Conservation (phyloP, 2,113 vertebrate species). For the Cisticola juncidis region DNA sequence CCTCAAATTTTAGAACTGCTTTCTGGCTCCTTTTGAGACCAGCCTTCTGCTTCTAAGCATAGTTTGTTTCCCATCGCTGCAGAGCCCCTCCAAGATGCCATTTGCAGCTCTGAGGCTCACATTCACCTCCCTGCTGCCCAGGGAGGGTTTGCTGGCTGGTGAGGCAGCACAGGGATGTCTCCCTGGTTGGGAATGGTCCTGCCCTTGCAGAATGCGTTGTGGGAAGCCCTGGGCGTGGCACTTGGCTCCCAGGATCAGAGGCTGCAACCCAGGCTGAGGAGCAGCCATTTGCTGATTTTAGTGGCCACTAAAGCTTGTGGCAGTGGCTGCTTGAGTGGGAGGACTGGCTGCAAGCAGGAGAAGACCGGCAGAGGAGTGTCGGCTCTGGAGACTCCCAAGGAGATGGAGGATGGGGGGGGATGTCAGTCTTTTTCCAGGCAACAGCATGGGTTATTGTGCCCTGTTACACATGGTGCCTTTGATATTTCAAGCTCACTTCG, state of each 20-base stretch:
- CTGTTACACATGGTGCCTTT: neutral
- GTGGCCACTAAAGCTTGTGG: neutral
- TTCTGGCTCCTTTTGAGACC: neutral
- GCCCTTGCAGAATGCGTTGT: neutral
- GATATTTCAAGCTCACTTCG: neutral
- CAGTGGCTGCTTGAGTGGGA: neutral
- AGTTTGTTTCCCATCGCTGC: neutral
- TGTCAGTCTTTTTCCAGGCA: neutral
- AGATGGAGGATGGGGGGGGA: rapidly evolving
- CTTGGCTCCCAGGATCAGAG: neutral
- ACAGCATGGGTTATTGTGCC: neutral
- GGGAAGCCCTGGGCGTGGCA: neutral
- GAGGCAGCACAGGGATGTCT: neutral
- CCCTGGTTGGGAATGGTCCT: neutral
- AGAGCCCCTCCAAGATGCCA: neutral
- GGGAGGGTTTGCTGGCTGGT: neutral
- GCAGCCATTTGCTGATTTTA: neutral
- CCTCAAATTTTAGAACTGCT: rapidly evolving
- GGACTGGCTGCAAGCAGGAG: neutral
- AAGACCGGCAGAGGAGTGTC: rapidly evolving
- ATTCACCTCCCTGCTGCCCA: neutral
- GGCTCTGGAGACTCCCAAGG: rapidly evolving
- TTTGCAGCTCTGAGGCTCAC: neutral
- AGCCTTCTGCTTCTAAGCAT: neutral
- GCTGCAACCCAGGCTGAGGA: neutral